Evolutionary conservation across 2,797 vertebrate species (phyloP).

Genomic region (Propithecus deckenii): DNA sequence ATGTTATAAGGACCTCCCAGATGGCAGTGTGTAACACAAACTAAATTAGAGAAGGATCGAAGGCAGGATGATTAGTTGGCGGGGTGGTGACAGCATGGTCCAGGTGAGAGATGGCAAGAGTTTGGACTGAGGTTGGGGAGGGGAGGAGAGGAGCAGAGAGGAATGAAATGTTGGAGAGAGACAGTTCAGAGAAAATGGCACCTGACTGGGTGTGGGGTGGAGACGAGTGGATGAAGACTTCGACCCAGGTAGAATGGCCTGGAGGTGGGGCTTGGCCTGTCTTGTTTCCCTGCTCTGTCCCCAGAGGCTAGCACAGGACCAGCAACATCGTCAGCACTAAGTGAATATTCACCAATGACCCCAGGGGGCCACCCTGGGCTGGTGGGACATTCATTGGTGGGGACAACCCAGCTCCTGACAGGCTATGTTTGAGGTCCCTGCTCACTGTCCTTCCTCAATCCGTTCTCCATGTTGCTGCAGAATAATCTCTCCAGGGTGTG

Average conservation of each 20-base stretch:
- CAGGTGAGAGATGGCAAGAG: not conserved
- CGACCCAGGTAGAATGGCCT: not conserved
- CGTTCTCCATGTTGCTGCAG: not conserved
- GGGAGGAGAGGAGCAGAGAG: not conserved
- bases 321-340: not conserved
- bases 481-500: not conserved
- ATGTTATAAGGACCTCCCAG: not conserved
- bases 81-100: not conserved
- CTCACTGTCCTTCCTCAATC: not conserved
- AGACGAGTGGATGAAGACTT: not conserved
- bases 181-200: not conserved
- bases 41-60: not conserved
- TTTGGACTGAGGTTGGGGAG: not conserved
- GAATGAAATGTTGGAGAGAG: not conserved
- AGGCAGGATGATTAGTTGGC: not conserved
- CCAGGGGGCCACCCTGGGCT: rapidly evolving
- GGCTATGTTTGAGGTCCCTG: not conserved
- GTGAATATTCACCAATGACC: not conserved
- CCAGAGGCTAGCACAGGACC: not conserved
- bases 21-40: not conserved
- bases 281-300: not conserved
- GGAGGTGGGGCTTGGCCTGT: not conserved
- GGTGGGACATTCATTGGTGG: not conserved
- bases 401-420: not conserved
- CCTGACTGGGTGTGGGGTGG: not conserved